Conservation (phyloP, 2,888 invertebrate genomes). For the Anticlea derivata region DNA sequence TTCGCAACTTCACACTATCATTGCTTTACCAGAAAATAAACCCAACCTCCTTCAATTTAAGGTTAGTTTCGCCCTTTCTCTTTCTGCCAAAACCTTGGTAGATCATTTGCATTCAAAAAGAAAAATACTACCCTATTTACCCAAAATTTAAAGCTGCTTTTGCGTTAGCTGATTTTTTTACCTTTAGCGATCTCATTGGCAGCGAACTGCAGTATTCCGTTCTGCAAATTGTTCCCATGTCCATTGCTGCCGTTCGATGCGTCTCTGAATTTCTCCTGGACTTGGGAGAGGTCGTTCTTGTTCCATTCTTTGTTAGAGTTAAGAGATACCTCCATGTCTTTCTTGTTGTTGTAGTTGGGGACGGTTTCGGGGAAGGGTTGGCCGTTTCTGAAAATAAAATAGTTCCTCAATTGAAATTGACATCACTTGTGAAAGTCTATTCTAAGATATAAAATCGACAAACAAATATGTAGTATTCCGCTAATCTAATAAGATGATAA, state of each 20-base stretch:
- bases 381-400: slow-evolving; percentile 81
- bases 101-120: no score
- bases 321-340: slow-evolving; percentile 69
- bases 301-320: slow-evolving; percentile 60
- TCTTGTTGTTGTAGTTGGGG: slow-evolving; percentile 81
- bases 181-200: slow-evolving; percentile 87
- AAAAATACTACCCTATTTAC: no score
- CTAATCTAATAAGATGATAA: no score
- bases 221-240: slow-evolving; percentile 62
- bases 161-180: slow-evolving; percentile 35
- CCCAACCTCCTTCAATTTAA: no score
- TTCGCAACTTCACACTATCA: no score
- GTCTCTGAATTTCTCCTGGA: slow-evolving; percentile 65
- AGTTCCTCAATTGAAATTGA: no score
- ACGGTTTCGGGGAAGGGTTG: slow-evolving; percentile 86
- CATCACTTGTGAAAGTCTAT: no score
- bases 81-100: no score
- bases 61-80: no score
- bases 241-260: slow-evolving; percentile 68
- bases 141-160: background rate
- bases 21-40: no score
- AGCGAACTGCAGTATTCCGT: slow-evolving; percentile 81
- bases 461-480: no score
- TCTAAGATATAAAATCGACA: no score
- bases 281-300: slow-evolving; percentile 80